A percentile compares a stretch with the other conserved stretches of the same genome.
Conservation (phyloP, 2,113 vertebrate genomes). For the Amblyopsis rosae region DNA sequence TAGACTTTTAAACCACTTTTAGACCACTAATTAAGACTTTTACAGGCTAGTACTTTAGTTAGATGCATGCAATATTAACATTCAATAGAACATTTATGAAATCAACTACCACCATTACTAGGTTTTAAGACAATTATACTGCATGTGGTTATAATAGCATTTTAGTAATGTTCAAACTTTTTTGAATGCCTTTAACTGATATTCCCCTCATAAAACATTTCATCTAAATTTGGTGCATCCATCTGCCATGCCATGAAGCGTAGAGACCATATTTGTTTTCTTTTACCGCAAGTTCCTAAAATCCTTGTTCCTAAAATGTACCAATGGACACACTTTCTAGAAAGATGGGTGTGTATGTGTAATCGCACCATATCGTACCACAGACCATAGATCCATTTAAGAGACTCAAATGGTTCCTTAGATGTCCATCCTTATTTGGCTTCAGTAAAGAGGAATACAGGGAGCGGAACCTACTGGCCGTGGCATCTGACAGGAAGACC, state of each 20-base stretch:
- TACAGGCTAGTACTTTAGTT: neutral
- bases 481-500: constrained; percentile 18
- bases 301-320: constrained; percentile 2
- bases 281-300: neutral
- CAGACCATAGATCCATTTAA: neutral
- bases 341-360: constrained; percentile 19
- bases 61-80: neutral
- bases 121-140: neutral
- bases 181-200: neutral
- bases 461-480: constrained; percentile 15
- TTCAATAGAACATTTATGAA: neutral
- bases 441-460: constrained; percentile 31
- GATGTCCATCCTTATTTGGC: constrained; percentile 15
- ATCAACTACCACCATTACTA: neutral
- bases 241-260: constrained; percentile 15
- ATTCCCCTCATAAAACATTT: neutral
- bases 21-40: neutral
- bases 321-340: constrained; percentile 6
- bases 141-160: neutral
- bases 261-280: neutral
- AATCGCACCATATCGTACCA: neutral
- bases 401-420: constrained; percentile 11
- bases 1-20: neutral
- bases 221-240: constrained; percentile 12
- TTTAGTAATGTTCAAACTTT: neutral